phyloP scores from a whole-genome alignment of 2,113 vertebrate genomes.

The Cheirogaleus medius region DNA sequence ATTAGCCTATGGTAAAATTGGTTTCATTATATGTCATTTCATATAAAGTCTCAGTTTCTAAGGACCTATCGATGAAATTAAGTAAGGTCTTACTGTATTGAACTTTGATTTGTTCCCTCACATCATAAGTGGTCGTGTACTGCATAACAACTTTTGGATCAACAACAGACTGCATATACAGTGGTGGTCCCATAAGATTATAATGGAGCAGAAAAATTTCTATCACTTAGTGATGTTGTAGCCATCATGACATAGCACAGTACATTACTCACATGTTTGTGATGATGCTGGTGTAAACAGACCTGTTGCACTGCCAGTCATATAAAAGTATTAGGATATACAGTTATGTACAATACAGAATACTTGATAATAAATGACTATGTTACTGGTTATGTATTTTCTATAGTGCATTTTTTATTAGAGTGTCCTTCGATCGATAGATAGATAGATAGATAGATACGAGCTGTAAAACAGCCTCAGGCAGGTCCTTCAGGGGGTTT shows the following conservation, averaged over 20 bases:
- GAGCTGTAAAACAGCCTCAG: background rate
- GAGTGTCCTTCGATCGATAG: background rate
- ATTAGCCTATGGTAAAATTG: background rate
- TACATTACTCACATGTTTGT: background rate
- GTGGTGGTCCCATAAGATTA: background rate
- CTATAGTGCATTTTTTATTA: background rate
- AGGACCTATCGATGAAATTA: background rate
- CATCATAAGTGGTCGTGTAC: background rate
- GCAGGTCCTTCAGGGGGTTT: background rate
- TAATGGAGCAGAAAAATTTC: background rate
- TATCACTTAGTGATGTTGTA: background rate
- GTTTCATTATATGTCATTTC: background rate
- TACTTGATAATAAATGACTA: background rate
- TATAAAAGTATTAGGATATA: background rate
- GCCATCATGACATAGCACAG: background rate
- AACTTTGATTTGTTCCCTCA: background rate
- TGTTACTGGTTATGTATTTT: background rate
- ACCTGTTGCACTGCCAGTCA: background rate
- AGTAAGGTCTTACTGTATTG: background rate
- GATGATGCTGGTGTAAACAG: background rate
- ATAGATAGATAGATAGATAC: too few species aligned
- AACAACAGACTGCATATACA: background rate
- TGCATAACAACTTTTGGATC: background rate
- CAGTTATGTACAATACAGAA: background rate
- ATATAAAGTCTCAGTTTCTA: background rate